phyloP scores from a whole-genome alignment of 2,888 invertebrate species.

The Andrena trimmerana region DNA sequence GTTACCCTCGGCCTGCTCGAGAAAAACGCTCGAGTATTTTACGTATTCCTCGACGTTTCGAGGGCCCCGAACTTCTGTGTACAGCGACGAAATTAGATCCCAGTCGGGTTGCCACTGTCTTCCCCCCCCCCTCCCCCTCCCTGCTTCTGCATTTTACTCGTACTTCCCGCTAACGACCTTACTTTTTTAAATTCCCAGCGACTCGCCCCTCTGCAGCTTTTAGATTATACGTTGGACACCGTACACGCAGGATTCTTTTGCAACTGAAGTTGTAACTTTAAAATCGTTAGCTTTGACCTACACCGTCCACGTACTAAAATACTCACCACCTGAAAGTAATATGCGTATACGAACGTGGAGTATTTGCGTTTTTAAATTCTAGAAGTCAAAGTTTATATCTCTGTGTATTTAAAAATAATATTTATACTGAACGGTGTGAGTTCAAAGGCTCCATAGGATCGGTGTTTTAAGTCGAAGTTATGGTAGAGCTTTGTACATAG shows the following conservation, averaged over 20 bases:
- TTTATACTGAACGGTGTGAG: too few species aligned
- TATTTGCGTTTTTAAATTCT: too few species aligned
- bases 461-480: too few species aligned
- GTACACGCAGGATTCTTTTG: not conserved
- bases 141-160: constrained; percentile 27
- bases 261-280: not conserved
- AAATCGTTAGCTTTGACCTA: not conserved
- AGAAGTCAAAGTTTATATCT: too few species aligned
- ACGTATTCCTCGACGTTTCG: constrained; percentile 62
- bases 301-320: too few species aligned
- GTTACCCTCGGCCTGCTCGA: constrained; percentile 14
- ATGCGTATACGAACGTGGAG: too few species aligned
- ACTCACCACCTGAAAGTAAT: too few species aligned
- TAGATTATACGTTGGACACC: not conserved
- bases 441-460: too few species aligned
- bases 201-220: not conserved
- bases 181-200: constrained; percentile 22
- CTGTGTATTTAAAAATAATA: too few species aligned
- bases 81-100: constrained; percentile 40
- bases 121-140: not conserved
- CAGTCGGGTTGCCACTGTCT: constrained; percentile 16
- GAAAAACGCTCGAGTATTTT: constrained; percentile 48
- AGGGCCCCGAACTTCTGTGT: constrained; percentile 34
- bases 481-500: too few species aligned
- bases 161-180: constrained; percentile 31